Evolutionary conservation across 2,797 vertebrate genomes (phyloP), one percentile per base, ranked within the genome.

Genomic region (Hydrolagus colliei): DNA sequence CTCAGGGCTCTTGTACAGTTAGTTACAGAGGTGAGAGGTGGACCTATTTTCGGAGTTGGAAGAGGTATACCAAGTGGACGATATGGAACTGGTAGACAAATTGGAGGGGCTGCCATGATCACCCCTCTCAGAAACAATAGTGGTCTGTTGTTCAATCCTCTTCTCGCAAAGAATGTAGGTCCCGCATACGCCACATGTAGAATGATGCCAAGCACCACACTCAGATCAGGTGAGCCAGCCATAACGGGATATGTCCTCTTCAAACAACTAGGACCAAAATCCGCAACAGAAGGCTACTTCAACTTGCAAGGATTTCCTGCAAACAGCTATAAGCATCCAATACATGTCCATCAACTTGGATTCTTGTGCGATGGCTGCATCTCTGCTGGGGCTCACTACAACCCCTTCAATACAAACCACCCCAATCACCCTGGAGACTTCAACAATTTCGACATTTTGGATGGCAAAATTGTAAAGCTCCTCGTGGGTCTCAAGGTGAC

Each of bases 371-470:
- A 82, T 0, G 95, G 96, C n/a, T 99, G 98, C 1, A 92, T 93
- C 59, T 93, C 96, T 72, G 93, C 96, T 0, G 96, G 94, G 0
- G 92, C 95, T 2, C 97, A 99, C 91, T 99, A 96, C 88, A 97
- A 99, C 88, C 98, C 98, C 0, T 63, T 89, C 22, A 63, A 12
- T 0, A 92, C 92, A 12, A 80, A 90, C 74, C 98, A 99, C 85
- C 97, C 97, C 6, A 78, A 87, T 0, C 97, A 99, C 88, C 97
- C 97, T 0, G 97, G 97, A 71, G 97, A 99, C 90, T 97, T 98
- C 9, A 97, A 96, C n/a, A 97, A 99, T 93, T 97, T 98, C 87
- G 61, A 68, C 0, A 88, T 95, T n/a, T 91, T 90, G 67, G 89
- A 93, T 4, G 96, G 96, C 72, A 94, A 91, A 88, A 93, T 99